Evolutionary conservation across 2,888 invertebrate species (phyloP).

Genomic region (Corythucha ciliata): DNA sequence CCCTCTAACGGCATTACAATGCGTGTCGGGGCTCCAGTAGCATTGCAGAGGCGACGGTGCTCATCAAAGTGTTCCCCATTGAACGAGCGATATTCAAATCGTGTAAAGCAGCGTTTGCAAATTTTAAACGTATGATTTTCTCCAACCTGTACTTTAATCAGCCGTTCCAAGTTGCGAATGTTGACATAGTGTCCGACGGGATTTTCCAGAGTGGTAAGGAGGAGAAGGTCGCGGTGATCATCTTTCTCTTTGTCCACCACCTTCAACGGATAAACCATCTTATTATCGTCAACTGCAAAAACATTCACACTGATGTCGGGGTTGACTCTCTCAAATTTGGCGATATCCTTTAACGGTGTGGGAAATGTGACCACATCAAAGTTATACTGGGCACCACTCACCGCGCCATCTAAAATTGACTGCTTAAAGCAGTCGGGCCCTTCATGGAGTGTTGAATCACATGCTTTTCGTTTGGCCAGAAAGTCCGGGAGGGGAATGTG

Average conservation of each 20-base stretch:
- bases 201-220: neutral
- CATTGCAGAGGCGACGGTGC: too few relatives aligned
- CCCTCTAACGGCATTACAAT: too few relatives aligned
- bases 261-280: neutral
- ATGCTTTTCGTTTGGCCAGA: neutral
- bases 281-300: neutral
- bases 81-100: too few relatives aligned
- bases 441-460: too few relatives aligned
- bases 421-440: constrained; percentile 6
- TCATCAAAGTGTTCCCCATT: too few relatives aligned
- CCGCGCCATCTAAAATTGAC: neutral
- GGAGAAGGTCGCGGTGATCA: neutral
- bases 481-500: neutral
- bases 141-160: too few relatives aligned
- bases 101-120: too few relatives aligned
- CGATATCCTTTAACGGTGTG: neutral
- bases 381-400: neutral
- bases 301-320: neutral
- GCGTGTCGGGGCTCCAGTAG: too few relatives aligned
- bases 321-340: neutral
- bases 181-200: too few relatives aligned
- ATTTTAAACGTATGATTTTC: too few relatives aligned
- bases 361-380: too few relatives aligned
- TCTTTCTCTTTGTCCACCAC: neutral
- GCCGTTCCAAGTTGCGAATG: too few relatives aligned